These are phyloP conservation scores for Geopemphigus sp. DNA, from an alignment of 1,140 invertebrate species.

Conservation along the genomic window DNA sequence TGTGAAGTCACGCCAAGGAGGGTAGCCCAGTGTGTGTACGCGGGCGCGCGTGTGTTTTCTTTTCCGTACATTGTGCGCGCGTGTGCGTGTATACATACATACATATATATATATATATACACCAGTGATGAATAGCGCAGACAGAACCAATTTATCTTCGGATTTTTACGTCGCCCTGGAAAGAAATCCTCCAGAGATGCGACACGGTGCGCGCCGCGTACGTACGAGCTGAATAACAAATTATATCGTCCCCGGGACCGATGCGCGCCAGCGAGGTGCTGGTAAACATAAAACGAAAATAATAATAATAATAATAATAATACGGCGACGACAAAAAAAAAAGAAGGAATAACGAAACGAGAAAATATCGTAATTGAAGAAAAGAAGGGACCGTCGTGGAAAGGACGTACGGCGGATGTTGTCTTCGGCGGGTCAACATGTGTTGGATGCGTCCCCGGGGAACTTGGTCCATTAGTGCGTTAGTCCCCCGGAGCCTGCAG, in stretches of 20 bases:
- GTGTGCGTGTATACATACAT: not conserved
- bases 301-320: not conserved
- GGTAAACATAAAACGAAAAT: slow-evolving; percentile 35
- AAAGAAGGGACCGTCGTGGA: not conserved
- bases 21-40: no score
- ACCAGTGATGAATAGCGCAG: slow-evolving; percentile 48
- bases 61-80: not conserved
- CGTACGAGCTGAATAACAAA: slow-evolving; percentile 43
- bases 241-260: slow-evolving; percentile 35
- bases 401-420: slow-evolving; percentile 25
- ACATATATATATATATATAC: not conserved
- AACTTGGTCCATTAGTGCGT: slow-evolving; percentile 43
- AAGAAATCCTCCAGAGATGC: slow-evolving; percentile 48
- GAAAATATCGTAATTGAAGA: slow-evolving; percentile 34
- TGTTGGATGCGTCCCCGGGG: slow-evolving; percentile 44
- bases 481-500: slow-evolving; percentile 7
- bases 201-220: not conserved
- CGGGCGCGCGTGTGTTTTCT: not conserved
- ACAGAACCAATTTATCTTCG: slow-evolving; percentile 49
- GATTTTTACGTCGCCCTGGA: slow-evolving; percentile 42
- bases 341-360: not conserved
- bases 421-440: slow-evolving; percentile 48
- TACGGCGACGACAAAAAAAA: not conserved
- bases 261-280: not conserved
- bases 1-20: slow-evolving; percentile 36